These are phyloP conservation scores for Nomia melanderi DNA, from an alignment of 1,140 invertebrate genomes.

Conservation along the genomic window DNA sequence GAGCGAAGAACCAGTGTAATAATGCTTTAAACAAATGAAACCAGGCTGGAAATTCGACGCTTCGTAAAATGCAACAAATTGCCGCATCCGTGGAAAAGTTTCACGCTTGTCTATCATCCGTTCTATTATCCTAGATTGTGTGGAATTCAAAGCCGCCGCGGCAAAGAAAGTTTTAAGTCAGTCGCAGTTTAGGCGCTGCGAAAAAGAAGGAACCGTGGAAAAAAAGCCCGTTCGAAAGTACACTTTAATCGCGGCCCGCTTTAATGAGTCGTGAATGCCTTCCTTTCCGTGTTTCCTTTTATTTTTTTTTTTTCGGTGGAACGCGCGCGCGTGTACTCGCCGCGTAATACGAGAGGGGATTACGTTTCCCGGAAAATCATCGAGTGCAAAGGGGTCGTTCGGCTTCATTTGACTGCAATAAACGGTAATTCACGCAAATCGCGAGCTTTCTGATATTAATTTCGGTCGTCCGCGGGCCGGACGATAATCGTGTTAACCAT, in stretches of 20 bases:
- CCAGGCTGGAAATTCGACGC: neutral
- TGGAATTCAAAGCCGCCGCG: constrained; percentile 11
- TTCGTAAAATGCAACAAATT: constrained; percentile 5
- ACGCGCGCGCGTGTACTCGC: neutral
- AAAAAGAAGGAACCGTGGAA: too few relatives aligned
- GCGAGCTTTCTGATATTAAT: constrained; percentile 67
- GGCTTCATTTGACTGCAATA: constrained; percentile 62
- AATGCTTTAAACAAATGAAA: neutral
- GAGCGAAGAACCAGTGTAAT: neutral
- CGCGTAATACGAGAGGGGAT: constrained; percentile 19
- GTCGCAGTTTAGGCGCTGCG: neutral
- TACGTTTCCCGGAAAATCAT: constrained; percentile 49
- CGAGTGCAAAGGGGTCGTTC: constrained; percentile 18
- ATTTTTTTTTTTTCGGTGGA: neutral
- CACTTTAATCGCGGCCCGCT: neutral
- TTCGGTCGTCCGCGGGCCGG: constrained; percentile 37
- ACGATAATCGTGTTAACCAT: constrained; percentile 61
- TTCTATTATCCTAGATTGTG: neutral
- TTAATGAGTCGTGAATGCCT: neutral
- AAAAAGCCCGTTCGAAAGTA: neutral
- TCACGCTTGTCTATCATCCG: neutral
- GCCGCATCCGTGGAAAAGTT: neutral
- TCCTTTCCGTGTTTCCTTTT: too few relatives aligned
- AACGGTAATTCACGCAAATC: constrained; percentile 68
- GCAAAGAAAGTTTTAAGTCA: constrained; percentile 4